phyloP scores from a whole-genome alignment of 2,797 vertebrate genomes.

The Epinephelus malabaricus region DNA sequence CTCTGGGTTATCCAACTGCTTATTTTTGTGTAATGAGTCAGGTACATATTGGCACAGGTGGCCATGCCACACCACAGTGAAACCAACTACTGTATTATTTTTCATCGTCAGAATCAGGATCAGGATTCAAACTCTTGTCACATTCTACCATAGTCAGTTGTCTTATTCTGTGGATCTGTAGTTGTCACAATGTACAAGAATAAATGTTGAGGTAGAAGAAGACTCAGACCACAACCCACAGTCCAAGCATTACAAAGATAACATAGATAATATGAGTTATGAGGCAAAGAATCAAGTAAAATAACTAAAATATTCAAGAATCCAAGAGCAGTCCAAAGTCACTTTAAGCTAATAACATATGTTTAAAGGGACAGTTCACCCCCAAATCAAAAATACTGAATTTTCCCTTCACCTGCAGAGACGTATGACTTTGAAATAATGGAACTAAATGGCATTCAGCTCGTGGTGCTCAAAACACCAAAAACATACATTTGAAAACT shows the following conservation, averaged over 20 bases:
- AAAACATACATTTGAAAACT: too few relatives aligned
- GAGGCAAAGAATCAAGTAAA: neutral
- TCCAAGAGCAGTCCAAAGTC: neutral
- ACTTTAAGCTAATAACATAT: too few relatives aligned
- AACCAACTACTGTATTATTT: slow-evolving; percentile 12
- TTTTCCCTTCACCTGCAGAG: too few relatives aligned
- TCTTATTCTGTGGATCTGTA: neutral
- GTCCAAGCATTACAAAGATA: neutral
- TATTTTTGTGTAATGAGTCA: neutral
- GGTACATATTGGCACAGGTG: slow-evolving; percentile 8
- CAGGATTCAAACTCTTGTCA: neutral
- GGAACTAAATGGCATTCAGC: too few relatives aligned
- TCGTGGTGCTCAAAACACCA: too few relatives aligned
- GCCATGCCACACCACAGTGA: neutral
- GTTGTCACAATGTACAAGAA: neutral
- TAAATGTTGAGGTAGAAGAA: slow-evolving; percentile 4
- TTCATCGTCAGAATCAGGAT: neutral
- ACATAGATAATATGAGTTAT: neutral
- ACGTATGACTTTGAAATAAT: too few relatives aligned
- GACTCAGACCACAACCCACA: neutral
- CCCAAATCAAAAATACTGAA: too few relatives aligned
- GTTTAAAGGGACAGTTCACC: too few relatives aligned
- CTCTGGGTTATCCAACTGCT: neutral
- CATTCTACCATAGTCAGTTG: neutral
- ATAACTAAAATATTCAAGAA: neutral